Evolutionary conservation across 2,888 invertebrate species (phyloP), one percentile per base, ranked within the genome.

Genomic region (Lampropteryx suffumata): DNA sequence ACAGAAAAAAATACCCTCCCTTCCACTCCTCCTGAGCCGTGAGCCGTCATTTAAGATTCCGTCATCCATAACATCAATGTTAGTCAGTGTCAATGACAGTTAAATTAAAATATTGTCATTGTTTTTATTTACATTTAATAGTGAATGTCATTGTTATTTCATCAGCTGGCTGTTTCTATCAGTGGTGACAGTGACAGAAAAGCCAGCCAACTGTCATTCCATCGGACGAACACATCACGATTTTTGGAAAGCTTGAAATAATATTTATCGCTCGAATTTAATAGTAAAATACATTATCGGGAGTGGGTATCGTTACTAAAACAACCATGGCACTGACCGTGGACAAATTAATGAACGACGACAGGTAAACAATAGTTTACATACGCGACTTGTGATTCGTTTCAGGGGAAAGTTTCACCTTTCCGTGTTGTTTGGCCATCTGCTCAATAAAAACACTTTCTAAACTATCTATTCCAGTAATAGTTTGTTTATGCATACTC

Each of bases 321-420:
- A 39, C 11, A 49, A 41, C 27, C 56, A 90, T 90, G 90, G 79
- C 84, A 67, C 54, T 89, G 63, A 82, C 89, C 61, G 82, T 81
- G 67, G 87, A 89, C 52, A 87, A 82, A 71, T 74, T 90, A 59
- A 76, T 82, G 46, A 88, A 90, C 65, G 80, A 85, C 62, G 85
- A 89, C 65, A 88, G 90, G 90, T 89, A 82, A 73, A 30, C 35
- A 39, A 52, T 44, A 54, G 47, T 45, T 52, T 55, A 49, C n/a
- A n/a, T n/a, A n/a, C 60, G 57, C 34, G 21, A 52, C 55, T 52
- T 62, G 55, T 68, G 66, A 67, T 65, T 63, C 59, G 11, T 8
- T 9, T 12, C 52, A 54, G 55, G 81, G 77, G 84, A 85, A 87
- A 85, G 84, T 84, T 78, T 47, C 45, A 29, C 24, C 45, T 36